Evolutionary conservation across 2,113 vertebrate species (phyloP).

Genomic region (Rhinolophus ferrumequinum): DNA sequence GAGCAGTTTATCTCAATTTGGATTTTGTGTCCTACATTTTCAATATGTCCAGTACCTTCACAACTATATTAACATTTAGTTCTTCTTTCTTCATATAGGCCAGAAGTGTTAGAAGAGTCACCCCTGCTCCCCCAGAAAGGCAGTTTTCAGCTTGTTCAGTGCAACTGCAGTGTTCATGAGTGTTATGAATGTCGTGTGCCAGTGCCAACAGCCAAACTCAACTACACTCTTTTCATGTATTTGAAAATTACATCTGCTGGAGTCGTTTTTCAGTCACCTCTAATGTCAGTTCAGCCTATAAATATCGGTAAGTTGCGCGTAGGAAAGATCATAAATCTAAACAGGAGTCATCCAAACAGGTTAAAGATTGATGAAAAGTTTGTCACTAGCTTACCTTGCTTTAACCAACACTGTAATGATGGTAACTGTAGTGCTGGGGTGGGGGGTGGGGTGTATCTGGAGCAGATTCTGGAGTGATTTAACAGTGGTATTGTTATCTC

Average conservation of each 20-base stretch:
- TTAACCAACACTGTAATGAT: neutral
- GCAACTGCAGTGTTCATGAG: slow-evolving; percentile 66
- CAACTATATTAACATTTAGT: neutral
- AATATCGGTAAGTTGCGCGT: slow-evolving; percentile 83
- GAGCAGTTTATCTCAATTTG: neutral
- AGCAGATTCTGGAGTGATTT: neutral
- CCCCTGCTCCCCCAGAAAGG: slow-evolving; percentile 12
- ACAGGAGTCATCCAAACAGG: neutral
- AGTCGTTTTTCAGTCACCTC: slow-evolving; percentile 79
- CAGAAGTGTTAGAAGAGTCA: slow-evolving; percentile 67
- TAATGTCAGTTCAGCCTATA: slow-evolving; percentile 79
- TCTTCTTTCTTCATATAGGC: slow-evolving; percentile 56
- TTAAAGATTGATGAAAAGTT: neutral
- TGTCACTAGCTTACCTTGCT: neutral
- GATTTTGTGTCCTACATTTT: neutral
- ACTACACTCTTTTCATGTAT: slow-evolving; percentile 82
- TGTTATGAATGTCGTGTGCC: slow-evolving; percentile 85
- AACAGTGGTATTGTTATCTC: neutral
- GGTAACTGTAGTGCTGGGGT: neutral
- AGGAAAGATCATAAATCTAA: neutral
- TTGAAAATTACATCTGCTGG: slow-evolving; percentile 74
- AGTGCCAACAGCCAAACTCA: slow-evolving; percentile 75
- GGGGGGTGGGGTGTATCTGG: too few species aligned
- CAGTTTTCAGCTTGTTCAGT: slow-evolving; percentile 55
- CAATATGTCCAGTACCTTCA: neutral